These are phyloP conservation scores for Barnardius zonarius DNA, from an alignment of 2,113 vertebrate genomes.

Conservation along the genomic window DNA sequence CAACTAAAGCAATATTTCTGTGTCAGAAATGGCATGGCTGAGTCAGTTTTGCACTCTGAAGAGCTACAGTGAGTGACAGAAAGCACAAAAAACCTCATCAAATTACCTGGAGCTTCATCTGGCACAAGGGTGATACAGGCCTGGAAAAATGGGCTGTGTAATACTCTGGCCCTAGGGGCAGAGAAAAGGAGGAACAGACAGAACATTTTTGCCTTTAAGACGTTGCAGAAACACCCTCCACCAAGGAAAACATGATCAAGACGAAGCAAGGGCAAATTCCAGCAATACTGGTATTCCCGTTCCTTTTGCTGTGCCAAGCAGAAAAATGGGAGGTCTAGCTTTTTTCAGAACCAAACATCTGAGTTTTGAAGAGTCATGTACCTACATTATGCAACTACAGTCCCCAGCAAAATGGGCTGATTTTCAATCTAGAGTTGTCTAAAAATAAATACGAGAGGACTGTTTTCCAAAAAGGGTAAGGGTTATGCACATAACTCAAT, in stretches of 20 bases:
- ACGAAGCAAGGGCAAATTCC: background rate
- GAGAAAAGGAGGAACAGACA: background rate
- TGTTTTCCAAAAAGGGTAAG: background rate
- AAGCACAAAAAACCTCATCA: background rate
- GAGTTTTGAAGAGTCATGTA: background rate
- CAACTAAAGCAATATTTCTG: background rate
- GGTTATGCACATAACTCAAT: background rate
- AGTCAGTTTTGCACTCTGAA: background rate
- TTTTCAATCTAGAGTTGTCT: background rate
- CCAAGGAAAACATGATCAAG: background rate
- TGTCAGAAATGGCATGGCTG: background rate
- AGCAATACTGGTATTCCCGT: background rate
- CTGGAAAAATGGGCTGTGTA: background rate
- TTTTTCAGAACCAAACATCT: background rate
- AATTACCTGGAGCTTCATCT: background rate
- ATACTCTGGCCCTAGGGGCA: background rate
- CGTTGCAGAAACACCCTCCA: background rate
- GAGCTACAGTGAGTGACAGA: background rate
- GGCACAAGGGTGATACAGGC: background rate
- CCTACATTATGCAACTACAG: background rate
- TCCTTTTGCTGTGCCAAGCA: background rate
- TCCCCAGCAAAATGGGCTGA: background rate
- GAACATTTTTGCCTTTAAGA: background rate
- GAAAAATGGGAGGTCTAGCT: background rate
- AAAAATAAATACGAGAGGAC: slow-evolving; percentile 13